Conservation (phyloP, 1,140 invertebrate species). For the Paralvinella palmiformis region DNA sequence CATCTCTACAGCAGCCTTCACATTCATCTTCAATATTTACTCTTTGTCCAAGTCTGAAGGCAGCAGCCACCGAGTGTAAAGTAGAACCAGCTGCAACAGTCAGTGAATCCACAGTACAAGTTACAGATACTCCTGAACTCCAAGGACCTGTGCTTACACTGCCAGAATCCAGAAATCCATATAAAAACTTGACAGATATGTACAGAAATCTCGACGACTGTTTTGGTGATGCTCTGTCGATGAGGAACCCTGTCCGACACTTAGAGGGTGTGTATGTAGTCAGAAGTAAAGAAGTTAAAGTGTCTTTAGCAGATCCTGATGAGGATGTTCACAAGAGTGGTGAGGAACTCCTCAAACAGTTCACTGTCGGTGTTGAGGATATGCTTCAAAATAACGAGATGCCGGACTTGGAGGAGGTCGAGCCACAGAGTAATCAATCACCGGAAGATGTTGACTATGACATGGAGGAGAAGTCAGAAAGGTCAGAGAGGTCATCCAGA, state of each 20-base stretch:
- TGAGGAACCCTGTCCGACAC: slow-evolving; percentile 29
- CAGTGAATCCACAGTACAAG: too few relatives aligned
- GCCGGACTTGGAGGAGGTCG: slow-evolving; percentile 25
- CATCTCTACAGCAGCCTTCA: too few relatives aligned
- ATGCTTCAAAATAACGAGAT: slow-evolving; percentile 9
- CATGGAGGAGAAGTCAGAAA: slow-evolving; percentile 22
- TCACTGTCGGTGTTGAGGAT: slow-evolving; percentile 28
- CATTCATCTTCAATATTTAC: too few relatives aligned
- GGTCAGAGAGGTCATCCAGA: slow-evolving; percentile 25
- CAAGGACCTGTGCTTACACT: slow-evolving; percentile 2
- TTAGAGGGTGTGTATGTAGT: slow-evolving; percentile 24
- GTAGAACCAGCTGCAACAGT: background rate
- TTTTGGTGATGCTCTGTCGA: slow-evolving; percentile 43
- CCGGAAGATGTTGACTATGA: slow-evolving; percentile 23
- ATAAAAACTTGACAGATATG: slow-evolving; percentile 27
- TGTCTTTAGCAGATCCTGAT: slow-evolving; percentile 28
- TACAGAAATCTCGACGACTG: slow-evolving; percentile 39
- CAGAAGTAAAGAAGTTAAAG: slow-evolving; percentile 22
- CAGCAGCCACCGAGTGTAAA: background rate
- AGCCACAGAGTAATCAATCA: slow-evolving; percentile 23
- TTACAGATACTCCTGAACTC: slow-evolving; percentile 3
- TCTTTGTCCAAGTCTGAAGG: background rate
- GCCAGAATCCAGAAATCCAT: slow-evolving; percentile 10
- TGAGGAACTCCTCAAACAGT: slow-evolving; percentile 40
- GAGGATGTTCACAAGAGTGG: slow-evolving; percentile 34